phyloP scores from a whole-genome alignment of 2,888 invertebrate genomes.

The Cataglyphis cursor region DNA sequence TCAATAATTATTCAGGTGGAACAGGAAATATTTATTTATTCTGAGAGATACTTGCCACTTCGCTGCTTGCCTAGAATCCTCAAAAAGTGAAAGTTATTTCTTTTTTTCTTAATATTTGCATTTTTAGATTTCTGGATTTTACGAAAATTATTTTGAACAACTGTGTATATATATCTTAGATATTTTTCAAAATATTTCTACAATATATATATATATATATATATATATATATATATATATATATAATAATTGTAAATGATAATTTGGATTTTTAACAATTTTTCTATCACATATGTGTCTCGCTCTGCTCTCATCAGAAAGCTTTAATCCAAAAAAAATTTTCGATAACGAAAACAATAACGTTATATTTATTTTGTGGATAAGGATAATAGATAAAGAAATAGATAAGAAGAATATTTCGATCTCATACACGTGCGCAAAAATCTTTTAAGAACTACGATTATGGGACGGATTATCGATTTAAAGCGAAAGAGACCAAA shows the following conservation, averaged over 20 bases:
- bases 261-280: neutral
- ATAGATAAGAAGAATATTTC: neutral
- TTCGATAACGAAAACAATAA: neutral
- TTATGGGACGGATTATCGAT: constrained; percentile 6
- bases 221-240: neutral
- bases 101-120: neutral
- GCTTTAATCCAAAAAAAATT: neutral
- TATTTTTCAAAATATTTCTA: neutral
- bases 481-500: constrained; percentile 35
- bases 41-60: neutral
- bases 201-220: neutral
- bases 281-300: neutral
- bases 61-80: neutral
- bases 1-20: neutral
- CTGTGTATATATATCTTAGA: neutral
- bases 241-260: neutral
- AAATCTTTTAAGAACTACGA: neutral
- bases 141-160: neutral
- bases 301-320: neutral
- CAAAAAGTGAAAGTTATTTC: constrained; percentile 14
- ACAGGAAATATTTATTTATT: neutral
- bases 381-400: neutral
- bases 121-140: neutral
- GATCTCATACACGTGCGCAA: neutral
- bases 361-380: neutral